phyloP scores from a whole-genome alignment of 2,797 vertebrate genomes.

The Pipistrellus pygmaeus region DNA sequence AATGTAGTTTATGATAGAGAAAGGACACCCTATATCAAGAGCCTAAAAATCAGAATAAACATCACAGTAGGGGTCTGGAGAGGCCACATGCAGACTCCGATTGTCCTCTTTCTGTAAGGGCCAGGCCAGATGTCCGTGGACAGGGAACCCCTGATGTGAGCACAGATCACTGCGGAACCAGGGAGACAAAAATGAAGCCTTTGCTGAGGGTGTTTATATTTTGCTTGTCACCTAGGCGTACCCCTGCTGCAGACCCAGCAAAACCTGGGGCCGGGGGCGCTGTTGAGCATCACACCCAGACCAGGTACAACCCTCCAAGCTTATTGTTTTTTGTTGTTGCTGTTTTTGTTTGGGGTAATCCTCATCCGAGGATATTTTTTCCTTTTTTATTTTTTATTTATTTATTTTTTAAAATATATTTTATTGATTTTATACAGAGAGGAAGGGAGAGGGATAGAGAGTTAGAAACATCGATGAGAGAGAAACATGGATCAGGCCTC shows the following conservation, averaged over 20 bases:
- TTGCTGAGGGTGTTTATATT: not conserved
- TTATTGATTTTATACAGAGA: too few relatives aligned
- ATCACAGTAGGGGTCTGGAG: not conserved
- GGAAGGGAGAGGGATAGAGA: too few relatives aligned
- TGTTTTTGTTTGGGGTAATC: too few relatives aligned
- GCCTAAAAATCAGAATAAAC: not conserved
- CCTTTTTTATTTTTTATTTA: too few relatives aligned
- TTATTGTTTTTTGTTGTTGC: slow-evolving; percentile 20
- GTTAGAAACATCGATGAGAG: too few relatives aligned
- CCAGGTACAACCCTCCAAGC: slow-evolving; percentile 3
- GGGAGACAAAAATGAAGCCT: slow-evolving; percentile 33
- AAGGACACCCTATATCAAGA: not conserved
- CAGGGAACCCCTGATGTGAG: not conserved
- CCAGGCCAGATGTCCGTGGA: not conserved
- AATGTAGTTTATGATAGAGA: slow-evolving; percentile 25
- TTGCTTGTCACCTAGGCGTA: not conserved
- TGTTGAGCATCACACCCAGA: not conserved
- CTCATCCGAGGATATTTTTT: too few relatives aligned
- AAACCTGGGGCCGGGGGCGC: not conserved
- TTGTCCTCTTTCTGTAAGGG: not conserved
- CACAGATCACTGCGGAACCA: not conserved
- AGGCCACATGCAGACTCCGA: not conserved
- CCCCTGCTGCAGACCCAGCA: not conserved
- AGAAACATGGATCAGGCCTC: too few relatives aligned
- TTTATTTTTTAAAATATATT: too few relatives aligned